Evolutionary conservation across 2,797 vertebrate species (phyloP), one percentile per base, ranked within the genome.

Genomic region (Poecilia gillii): DNA sequence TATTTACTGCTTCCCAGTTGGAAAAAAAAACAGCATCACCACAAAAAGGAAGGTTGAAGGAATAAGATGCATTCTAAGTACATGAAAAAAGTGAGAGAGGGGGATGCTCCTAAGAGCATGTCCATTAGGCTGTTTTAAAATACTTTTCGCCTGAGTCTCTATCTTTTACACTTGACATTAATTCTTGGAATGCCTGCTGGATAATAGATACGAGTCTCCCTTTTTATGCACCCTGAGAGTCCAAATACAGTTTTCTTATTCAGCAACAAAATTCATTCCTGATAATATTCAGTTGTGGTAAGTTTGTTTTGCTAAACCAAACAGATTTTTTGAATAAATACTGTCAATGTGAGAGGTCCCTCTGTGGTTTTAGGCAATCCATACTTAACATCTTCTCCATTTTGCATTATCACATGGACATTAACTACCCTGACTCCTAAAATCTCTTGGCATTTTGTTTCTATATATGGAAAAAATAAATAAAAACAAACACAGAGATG

Each of bases 91-190:
- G 39, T 62, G 53, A 41, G 43, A 39, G 11, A 76, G 45, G 57
- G 16, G 33, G 53, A 75, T 68, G 47, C 28, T 39, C 72, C 74
- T 75, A 78, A 45, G 77, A 73, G 47, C 47, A 45, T 39, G 41
- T 84, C 72, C 36, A 85, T 88, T 79, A 84, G 64, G 73, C 75
- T 57, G 25, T 75, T 87, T 77, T 46, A 62, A 84, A 80, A 76
- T 25, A 72, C 46, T 31, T 31, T 14, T 25, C 73, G 79, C 70
- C 2, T 1, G 74, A 64, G 84, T 68, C 47, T 83, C 62, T 66
- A 57, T 77, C 74, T 73, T 86, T 36, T 53, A 78, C 33, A 73
- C 53, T 74, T 73, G 64, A 78, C 46, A 78, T 55, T 47, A 72
- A 83, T 39, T 36, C 36, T n/a, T 47, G 46, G 66, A 66, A 75